Conservation (phyloP, 1,140 invertebrate genomes). For the Diabrotica virgifera region DNA sequence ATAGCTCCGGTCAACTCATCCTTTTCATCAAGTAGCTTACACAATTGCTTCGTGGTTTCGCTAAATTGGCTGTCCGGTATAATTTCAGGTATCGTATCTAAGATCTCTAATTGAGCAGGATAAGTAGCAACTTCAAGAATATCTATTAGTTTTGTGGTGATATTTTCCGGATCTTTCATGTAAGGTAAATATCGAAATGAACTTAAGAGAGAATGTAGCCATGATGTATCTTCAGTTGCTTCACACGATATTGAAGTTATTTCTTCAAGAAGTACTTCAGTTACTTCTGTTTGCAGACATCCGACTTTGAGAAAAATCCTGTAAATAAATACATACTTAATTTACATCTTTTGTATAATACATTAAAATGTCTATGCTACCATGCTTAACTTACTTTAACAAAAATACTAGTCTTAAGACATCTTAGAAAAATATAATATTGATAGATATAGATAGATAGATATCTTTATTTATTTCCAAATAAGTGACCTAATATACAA, state of each 20-base stretch:
- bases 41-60: conserved; percentile 34
- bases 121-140: conserved; percentile 39
- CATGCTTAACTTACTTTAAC: not conserved
- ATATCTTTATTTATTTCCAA: too few relatives aligned
- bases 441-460: too few relatives aligned
- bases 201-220: conserved; percentile 35
- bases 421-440: too few relatives aligned
- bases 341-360: too few relatives aligned
- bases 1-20: conserved; percentile 36
- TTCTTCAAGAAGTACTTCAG: conserved; percentile 48
- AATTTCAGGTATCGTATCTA: conserved; percentile 43
- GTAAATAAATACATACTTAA: conserved; percentile 7
- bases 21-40: conserved; percentile 37
- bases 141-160: conserved; percentile 39
- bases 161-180: conserved; percentile 34
- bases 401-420: not conserved
- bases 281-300: conserved; percentile 46
- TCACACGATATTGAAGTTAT: conserved; percentile 39
- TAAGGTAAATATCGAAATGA: conserved; percentile 39
- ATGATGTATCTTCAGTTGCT: conserved; percentile 30
- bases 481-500: too few relatives aligned
- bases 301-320: conserved; percentile 50
- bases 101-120: conserved; percentile 41
- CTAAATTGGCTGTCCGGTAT: conserved; percentile 40
- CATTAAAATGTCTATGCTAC: too few relatives aligned